Evolutionary conservation across 2,797 vertebrate species (phyloP), one percentile per base, ranked within the genome.

Genomic region (Telmatherina bonti): DNA sequence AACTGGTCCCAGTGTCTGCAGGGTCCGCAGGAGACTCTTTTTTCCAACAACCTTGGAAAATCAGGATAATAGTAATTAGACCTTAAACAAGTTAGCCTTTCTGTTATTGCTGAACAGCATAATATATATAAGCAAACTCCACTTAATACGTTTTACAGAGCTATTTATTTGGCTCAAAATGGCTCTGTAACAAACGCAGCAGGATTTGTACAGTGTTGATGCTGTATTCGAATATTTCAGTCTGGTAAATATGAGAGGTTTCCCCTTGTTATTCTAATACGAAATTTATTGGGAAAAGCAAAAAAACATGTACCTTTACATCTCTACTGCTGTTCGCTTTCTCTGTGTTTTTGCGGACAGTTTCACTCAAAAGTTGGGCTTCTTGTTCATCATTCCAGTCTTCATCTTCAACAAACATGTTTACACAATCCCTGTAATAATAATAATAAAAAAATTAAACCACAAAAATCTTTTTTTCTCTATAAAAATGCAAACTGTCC

Each of bases 371-470:
- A 16, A 68, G 41, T 38, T 81, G 51, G 63, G 67, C 69, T 5
- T 88, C 89, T 31, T 77, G 27, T 22, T 81, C 88, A 60, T 95
- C 94, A 24, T 82, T 89, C 95, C 95, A 95, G 58, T 94, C 91
- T 67, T 93, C 91, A 11, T 94, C 93, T 33, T 94, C 92, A 24
- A 85, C 85, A 73, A 95, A 95, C 95, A 95, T 95, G 43, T 76
- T 91, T 83, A 6, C 51, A 2, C 0, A 10, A 35, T 5, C 0
- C 24, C 52, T 83, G 0, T 2, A n/a, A 54, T 7, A 16, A 65
- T n/a, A n/a, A n/a, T n/a, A n/a, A n/a, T n/a, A n/a, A n/a, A n/a
- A n/a, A n/a, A n/a, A n/a, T n/a, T n/a, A n/a, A n/a, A n/a, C n/a
- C n/a, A n/a, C n/a, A n/a, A n/a, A n/a, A n/a, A n/a, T n/a, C n/a